phyloP scores from a whole-genome alignment of 1,140 invertebrate genomes.

The Coboldia fuscipes region DNA sequence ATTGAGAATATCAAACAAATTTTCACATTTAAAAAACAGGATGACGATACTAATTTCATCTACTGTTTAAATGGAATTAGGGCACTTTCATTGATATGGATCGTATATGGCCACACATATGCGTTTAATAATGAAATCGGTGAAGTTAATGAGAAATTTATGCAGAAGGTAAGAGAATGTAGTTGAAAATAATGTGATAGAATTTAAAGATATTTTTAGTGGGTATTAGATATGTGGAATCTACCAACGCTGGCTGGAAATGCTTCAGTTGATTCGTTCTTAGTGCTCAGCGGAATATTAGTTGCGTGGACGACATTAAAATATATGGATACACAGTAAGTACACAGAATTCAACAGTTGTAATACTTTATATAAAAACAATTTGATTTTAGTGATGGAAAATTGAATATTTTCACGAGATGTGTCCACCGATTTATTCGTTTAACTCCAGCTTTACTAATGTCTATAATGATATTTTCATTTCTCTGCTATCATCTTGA shows the following conservation, averaged over 20 bases:
- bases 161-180: not conserved
- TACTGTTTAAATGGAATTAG: slow-evolving; percentile 2
- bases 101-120: slow-evolving; percentile 2
- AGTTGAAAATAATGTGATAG: not conserved
- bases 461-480: slow-evolving; percentile 13
- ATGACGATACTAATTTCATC: too few relatives aligned
- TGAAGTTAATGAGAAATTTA: not conserved
- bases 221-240: not conserved
- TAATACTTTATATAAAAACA: too few relatives aligned
- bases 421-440: slow-evolving; percentile 17
- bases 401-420: slow-evolving; percentile 14
- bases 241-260: not conserved
- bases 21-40: too few relatives aligned
- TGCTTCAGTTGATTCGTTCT: slow-evolving; percentile 1
- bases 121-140: not conserved
- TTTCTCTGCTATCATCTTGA: slow-evolving; percentile 10
- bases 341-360: too few relatives aligned
- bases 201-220: too few relatives aligned
- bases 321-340: not conserved
- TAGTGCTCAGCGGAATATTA: not conserved
- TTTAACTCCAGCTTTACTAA: slow-evolving; percentile 12
- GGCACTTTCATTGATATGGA: slow-evolving; percentile 1
- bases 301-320: not conserved
- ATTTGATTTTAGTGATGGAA: too few relatives aligned
- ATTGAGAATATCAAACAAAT: too few relatives aligned